Evolutionary conservation across 2,888 invertebrate genomes (phyloP), one percentile per base, ranked within the genome.

Genomic region (Glaucopsyche alexis): DNA sequence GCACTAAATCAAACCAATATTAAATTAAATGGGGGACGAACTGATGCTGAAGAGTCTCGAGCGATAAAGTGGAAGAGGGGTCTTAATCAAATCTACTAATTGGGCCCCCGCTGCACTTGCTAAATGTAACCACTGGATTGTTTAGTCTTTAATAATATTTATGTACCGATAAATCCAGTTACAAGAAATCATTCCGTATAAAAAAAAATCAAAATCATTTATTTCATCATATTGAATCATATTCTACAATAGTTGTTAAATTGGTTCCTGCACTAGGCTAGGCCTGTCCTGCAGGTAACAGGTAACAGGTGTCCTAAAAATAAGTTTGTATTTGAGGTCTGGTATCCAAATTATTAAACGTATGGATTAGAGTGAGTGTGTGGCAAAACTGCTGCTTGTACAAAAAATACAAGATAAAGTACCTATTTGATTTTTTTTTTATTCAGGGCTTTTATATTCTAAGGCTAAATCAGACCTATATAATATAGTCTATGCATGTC

Each of bases 1-100:
- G 49, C 14, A 45, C n/a, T 69, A 47, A 69, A 69, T 69, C 69
- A 69, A 69, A 69, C 47, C 69, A 19, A 69, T 69, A 69, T 69
- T 47, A 69, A 69, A 69, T 69, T 69, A 69, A 67, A 67, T 6
- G 45, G 49, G 69, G 47, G 47, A 29, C 49, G 19, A 16, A 1
- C 45, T 42, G 67, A 45, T 67, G 45, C 42, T 66, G 67, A 67
- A 67, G 67, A 67, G 67, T 67, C 16, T 45, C 16, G 29, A 19
- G 69, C 47, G 69, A 29, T 47, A 47, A 29, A 49, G 47, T 69
- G 69, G 69, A 47, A 69, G 47, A 29, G 69, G 69, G 69, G 69
- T 29, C 19, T 13, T 69, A 69, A 69, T 69, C 47, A 49, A 49
- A 69, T 69, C 49, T 69, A 29, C 19, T 69, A 69, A 69, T 69